Evolutionary conservation across 1,140 invertebrate species (phyloP).

Genomic region (Himalopsyche phryganea): DNA sequence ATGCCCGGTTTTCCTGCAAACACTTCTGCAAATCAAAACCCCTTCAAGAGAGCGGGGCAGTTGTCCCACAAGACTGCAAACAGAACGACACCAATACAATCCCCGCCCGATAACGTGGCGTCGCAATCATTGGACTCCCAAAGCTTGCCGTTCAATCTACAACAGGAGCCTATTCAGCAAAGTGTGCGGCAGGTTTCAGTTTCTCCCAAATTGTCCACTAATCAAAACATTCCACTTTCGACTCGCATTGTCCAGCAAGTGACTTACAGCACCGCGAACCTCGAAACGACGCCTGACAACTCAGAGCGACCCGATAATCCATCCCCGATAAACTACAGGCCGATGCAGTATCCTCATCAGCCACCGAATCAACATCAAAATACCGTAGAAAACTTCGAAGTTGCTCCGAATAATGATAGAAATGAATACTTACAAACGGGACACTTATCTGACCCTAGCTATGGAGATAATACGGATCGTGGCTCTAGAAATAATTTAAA

Average conservation of each 20-base stretch:
- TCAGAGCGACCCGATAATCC: slow-evolving; percentile 59
- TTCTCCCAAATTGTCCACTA: slow-evolving; percentile 7
- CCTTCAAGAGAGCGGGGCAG: slow-evolving; percentile 42
- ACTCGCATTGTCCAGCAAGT: slow-evolving; percentile 22
- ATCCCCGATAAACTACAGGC: slow-evolving; percentile 38
- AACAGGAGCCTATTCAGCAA: no score
- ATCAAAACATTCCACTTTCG: slow-evolving; percentile 8
- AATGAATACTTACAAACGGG: slow-evolving; percentile 71
- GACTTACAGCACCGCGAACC: slow-evolving; percentile 48
- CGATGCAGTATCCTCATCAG: slow-evolving; percentile 36
- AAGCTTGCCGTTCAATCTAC: no score
- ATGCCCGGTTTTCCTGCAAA: slow-evolving; percentile 30
- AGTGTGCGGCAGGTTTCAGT: no score
- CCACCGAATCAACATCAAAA: slow-evolving; percentile 26
- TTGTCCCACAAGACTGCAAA: slow-evolving; percentile 42
- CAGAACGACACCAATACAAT: slow-evolving; percentile 25
- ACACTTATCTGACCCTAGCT: slow-evolving; percentile 59
- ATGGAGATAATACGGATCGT: slow-evolving; percentile 42
- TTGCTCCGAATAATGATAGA: slow-evolving; percentile 62
- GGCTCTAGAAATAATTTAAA: slow-evolving; percentile 29
- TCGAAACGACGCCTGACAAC: slow-evolving; percentile 62
- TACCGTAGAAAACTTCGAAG: slow-evolving; percentile 55
- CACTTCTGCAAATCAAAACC: slow-evolving; percentile 34
- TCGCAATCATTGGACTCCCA: background rate
- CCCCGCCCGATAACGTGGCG: slow-evolving; percentile 21